Conservation (phyloP, 1,140 invertebrate genomes). For the Drosophila murphyi region DNA sequence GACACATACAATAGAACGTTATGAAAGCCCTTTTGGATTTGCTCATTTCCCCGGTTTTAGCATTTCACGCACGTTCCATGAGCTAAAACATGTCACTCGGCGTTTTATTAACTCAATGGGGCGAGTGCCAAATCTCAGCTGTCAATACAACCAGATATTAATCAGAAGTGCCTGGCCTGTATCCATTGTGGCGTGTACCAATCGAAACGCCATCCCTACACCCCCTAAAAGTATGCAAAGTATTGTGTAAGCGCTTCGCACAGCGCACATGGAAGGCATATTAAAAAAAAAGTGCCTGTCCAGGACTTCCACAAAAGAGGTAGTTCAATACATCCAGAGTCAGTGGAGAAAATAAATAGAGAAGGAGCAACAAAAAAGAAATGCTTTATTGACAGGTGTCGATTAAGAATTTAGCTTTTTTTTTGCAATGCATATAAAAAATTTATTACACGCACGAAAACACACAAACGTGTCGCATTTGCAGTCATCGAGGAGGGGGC, state of each 20-base stretch:
- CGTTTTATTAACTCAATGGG: slow-evolving; percentile 74
- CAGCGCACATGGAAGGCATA: slow-evolving; percentile 63
- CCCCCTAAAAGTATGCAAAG: slow-evolving; percentile 48
- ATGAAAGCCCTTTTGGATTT: slow-evolving; percentile 40
- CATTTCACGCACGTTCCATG: slow-evolving; percentile 61
- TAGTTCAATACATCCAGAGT: slow-evolving; percentile 50
- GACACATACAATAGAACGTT: slow-evolving; percentile 5
- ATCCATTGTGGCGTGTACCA: slow-evolving; percentile 49
- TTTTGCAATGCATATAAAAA: slow-evolving; percentile 72
- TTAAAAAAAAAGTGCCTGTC: slow-evolving; percentile 58
- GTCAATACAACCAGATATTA: slow-evolving; percentile 79
- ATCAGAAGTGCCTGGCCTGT: slow-evolving; percentile 56
- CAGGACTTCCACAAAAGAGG: slow-evolving; percentile 14
- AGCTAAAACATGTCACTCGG: slow-evolving; percentile 67
- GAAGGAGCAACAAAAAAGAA: slow-evolving; percentile 13
- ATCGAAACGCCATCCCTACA: background rate
- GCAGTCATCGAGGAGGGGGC: slow-evolving; percentile 22
- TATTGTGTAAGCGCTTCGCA: slow-evolving; percentile 50
- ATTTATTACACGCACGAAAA: slow-evolving; percentile 82
- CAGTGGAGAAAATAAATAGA: slow-evolving; percentile 2
- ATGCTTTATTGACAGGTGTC: slow-evolving; percentile 77
- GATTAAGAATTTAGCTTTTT: slow-evolving; percentile 77
- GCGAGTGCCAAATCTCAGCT: slow-evolving; percentile 67
- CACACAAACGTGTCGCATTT: slow-evolving; percentile 80
- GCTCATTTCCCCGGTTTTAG: slow-evolving; percentile 35